Evolutionary conservation across 1,140 invertebrate genomes (phyloP).

Genomic region (Aphaenogaster rudis): DNA sequence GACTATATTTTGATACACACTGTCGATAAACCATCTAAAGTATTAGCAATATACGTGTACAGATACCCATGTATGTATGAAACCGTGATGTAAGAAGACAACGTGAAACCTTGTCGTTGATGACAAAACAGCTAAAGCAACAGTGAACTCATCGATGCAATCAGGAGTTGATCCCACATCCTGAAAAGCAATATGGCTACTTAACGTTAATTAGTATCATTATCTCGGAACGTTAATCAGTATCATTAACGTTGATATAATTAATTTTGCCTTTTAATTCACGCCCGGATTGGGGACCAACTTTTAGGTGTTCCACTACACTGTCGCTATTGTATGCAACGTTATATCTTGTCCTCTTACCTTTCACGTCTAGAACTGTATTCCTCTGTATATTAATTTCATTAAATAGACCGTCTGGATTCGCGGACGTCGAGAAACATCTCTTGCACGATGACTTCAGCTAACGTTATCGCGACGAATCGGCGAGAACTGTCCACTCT

Average conservation of each 20-base stretch:
- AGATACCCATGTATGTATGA: conserved; percentile 4
- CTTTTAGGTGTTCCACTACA: background rate
- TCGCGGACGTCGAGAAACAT: conserved; percentile 39
- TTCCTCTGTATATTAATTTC: conserved; percentile 33
- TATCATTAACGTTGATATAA: background rate
- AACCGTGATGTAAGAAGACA: background rate
- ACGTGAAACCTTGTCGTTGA: background rate
- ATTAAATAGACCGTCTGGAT: conserved; percentile 14
- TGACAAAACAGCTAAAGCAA: background rate
- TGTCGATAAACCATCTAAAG: conserved; percentile 40
- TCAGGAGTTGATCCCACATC: background rate
- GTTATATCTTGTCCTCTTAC: conserved; percentile 14
- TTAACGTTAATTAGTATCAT: background rate
- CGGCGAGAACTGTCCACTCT: background rate
- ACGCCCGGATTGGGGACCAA: background rate
- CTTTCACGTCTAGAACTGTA: conserved; percentile 12
- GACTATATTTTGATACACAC: conserved; percentile 72
- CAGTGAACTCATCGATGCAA: background rate
- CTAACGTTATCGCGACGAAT: background rate
- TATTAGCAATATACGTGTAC: conserved; percentile 30
- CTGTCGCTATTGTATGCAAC: background rate
- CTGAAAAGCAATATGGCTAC: background rate
- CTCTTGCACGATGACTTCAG: background rate
- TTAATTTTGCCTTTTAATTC: background rate
- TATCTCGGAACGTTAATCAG: background rate